Evolutionary conservation across 37 sponge, comb jelly and placozoan species (phyloP).

Genomic region (Theonella swinhoei): DNA sequence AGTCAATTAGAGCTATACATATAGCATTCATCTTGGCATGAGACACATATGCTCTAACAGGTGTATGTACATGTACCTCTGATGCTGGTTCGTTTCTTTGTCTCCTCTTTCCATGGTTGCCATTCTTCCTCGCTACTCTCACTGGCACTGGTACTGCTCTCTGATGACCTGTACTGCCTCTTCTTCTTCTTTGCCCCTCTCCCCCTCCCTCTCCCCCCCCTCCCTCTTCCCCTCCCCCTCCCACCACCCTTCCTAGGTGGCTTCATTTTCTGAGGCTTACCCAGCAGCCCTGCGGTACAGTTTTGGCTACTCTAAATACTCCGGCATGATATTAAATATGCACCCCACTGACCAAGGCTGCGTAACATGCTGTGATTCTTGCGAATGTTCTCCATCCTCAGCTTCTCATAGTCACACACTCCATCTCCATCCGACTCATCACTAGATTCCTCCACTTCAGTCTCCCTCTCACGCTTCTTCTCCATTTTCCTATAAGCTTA

Average conservation of each 20-base stretch:
- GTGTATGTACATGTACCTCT: too few relatives aligned
- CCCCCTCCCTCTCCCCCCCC: neutral
- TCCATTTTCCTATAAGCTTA: too few relatives aligned
- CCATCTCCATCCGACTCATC: slow-evolving; percentile 20
- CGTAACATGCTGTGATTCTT: slow-evolving; percentile 51
- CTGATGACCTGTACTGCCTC: neutral
- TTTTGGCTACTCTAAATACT: neutral
- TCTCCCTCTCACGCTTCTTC: too few relatives aligned
- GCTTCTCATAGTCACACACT: slow-evolving; percentile 66
- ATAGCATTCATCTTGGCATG: neutral
- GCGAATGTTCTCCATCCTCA: slow-evolving; percentile 49
- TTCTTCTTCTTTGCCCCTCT: slow-evolving; percentile 10
- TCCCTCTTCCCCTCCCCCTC: neutral
- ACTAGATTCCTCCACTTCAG: too few relatives aligned
- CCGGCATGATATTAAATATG: neutral
- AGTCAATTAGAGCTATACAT: too few relatives aligned
- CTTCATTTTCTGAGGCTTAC: neutral
- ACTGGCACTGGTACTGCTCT: neutral
- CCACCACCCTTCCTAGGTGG: neutral
- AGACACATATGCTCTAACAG: too few relatives aligned
- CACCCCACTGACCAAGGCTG: slow-evolving; percentile 51
- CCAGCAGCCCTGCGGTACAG: neutral
- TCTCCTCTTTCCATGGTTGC: slow-evolving; percentile 4
- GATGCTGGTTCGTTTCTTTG: neutral
- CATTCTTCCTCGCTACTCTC: slow-evolving; percentile 16